Evolutionary conservation across 2,888 invertebrate species (phyloP), one percentile per base, ranked within the genome.

Genomic region (Oscheius sp.): DNA sequence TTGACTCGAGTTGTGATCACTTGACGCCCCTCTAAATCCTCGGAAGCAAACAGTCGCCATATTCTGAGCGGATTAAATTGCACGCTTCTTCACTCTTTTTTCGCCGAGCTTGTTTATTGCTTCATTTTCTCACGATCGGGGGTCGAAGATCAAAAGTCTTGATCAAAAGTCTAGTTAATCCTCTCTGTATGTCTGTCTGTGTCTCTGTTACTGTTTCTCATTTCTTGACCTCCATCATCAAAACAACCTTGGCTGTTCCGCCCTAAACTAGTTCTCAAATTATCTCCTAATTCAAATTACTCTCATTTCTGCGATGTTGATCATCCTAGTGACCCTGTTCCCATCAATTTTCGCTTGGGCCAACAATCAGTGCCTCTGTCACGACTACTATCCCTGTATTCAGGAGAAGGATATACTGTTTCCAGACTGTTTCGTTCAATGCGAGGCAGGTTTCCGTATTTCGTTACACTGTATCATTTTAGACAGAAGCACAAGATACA

Each of bases 321-420:
- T 60, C 32, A 10, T 32, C 42, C 32, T 60, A n/a, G 13, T 60
- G n/a, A 7, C 35, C 42, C 35, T 32, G 4, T 33, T 60, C 33
- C 11, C 47, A n/a, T 63, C 63, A 13, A 29, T 63, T 21, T 9
- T 10, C 32, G 42, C 21, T 3, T 42, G n/a, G 13, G 63, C 63
- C 48, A 63, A 63, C 47, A 13, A 42, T 9, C 63, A 63, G 29
- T 63, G 63, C 48, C 13, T 63, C 21, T 63, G 63, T n/a, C n/a
- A 21, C 48, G 48, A 63, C 47, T 63, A 63, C 48, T n/a, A 63
- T n/a, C 21, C 47, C 35, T 63, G 63, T 63, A 47, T 47, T 11
- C 48, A 63, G 48, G 29, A 47, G 9, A 47, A n/a, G 9, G 47
- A 63, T 5, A n/a, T 63, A 4, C 10, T 3, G 4, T 47, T 63